A percentile compares a stretch with the other conserved stretches of the same genome.
Evolutionary conservation across 2,888 invertebrate species (phyloP).

Genomic region (Esperia sulphurella): DNA sequence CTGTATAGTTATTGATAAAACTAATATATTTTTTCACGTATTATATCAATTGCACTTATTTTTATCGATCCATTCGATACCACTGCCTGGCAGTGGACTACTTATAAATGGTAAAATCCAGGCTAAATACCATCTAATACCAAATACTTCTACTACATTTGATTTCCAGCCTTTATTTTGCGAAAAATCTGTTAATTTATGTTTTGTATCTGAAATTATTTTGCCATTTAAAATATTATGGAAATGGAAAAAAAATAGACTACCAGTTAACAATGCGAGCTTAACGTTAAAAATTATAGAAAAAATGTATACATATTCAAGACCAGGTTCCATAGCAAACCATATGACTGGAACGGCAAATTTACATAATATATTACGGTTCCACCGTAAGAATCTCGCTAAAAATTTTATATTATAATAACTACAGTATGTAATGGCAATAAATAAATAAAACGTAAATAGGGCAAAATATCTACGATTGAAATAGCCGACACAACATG

Average conservation of each 20-base stretch:
- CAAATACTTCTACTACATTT: constrained; percentile 88
- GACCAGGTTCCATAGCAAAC: constrained; percentile 82
- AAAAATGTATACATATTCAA: constrained; percentile 83
- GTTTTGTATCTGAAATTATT: constrained; percentile 86
- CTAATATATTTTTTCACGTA: not conserved
- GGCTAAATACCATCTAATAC: constrained; percentile 87
- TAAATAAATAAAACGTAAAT: constrained; percentile 86
- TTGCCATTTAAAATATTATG: constrained; percentile 85
- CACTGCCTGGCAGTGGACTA: constrained; percentile 89
- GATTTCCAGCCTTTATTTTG: constrained; percentile 86
- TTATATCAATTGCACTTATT: constrained; percentile 16
- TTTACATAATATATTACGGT: constrained; percentile 80
- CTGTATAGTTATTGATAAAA: too few relatives aligned
- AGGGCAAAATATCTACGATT: constrained; percentile 93
- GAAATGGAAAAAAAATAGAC: constrained; percentile 84
- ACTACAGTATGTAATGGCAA: constrained; percentile 84
- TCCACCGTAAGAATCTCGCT: constrained; percentile 77
- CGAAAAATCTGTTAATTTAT: constrained; percentile 52
- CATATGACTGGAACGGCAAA: constrained; percentile 87
- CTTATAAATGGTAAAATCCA: constrained; percentile 89
- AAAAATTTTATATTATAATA: constrained; percentile 85
- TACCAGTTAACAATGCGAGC: constrained; percentile 82
- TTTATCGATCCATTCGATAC: constrained; percentile 65
- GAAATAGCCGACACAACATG: constrained; percentile 91
- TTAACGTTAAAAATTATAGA: constrained; percentile 84